A percentile compares a stretch with the other conserved stretches of the same genome.
Conservation (phyloP, 2,113 vertebrate species). For the Anseranas semipalmata region DNA sequence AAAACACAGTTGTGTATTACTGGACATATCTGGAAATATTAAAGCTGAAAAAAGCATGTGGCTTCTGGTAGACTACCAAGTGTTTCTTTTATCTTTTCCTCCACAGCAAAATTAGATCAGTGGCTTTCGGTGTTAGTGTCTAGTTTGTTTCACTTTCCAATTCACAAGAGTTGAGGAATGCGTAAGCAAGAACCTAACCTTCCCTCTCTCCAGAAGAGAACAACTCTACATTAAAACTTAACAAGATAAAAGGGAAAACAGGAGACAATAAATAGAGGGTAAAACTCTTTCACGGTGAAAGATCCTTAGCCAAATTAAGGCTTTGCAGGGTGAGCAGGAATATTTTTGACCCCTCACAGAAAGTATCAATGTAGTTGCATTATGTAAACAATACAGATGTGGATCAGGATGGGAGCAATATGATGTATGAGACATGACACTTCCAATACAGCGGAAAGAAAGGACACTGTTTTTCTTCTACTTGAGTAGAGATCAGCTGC, state of each 20-base stretch:
- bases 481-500: not conserved
- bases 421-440: not conserved
- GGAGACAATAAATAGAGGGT: not conserved
- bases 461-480: not conserved
- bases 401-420: not conserved
- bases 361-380: not conserved
- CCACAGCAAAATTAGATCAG: conserved; percentile 24
- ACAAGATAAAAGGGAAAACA: not conserved
- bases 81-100: not conserved
- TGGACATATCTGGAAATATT: not conserved
- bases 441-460: not conserved
- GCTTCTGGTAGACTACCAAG: not conserved
- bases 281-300: not conserved
- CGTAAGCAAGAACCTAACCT: not conserved
- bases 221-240: not conserved
- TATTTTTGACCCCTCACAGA: not conserved
- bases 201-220: not conserved
- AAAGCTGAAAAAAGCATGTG: not conserved
- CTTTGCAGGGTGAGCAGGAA: not conserved
- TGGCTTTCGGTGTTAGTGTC: not conserved
- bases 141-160: conserved; percentile 48
- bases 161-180: not conserved
- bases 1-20: not conserved
- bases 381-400: not conserved
- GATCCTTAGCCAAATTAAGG: not conserved